phyloP scores from a whole-genome alignment of 2,888 invertebrate genomes.

The Altica lythri region DNA sequence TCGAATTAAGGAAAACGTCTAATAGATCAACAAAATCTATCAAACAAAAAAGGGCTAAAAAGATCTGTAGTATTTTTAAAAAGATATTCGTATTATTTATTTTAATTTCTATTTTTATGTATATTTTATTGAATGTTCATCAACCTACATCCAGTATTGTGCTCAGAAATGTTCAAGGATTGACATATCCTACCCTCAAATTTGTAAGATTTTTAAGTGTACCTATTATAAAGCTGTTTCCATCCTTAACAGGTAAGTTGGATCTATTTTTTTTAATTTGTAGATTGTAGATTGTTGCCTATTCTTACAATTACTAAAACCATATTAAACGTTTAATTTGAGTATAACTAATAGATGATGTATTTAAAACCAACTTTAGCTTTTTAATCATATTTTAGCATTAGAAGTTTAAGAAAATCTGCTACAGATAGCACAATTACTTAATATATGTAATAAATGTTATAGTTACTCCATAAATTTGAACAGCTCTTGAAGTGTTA shows the following conservation, averaged over 20 bases:
- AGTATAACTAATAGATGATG: too few relatives aligned
- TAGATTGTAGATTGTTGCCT: too few relatives aligned
- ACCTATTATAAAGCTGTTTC: conserved; percentile 76
- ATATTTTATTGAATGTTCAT: conserved; percentile 61
- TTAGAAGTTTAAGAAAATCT: too few relatives aligned
- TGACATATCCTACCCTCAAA: conserved; percentile 80
- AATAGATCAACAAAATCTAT: conserved; percentile 35
- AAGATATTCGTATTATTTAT: conserved; percentile 40
- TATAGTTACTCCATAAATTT: too few relatives aligned
- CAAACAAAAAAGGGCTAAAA: conserved; percentile 38
- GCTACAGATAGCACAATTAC: too few relatives aligned
- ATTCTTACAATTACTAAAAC: too few relatives aligned
- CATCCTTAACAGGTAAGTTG: conserved; percentile 69
- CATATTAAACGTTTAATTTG: too few relatives aligned
- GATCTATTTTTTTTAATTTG: too few relatives aligned
- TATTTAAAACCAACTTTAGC: too few relatives aligned
- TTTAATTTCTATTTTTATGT: conserved; percentile 53
- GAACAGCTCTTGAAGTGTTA: too few relatives aligned
- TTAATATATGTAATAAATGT: too few relatives aligned
- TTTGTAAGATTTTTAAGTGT: conserved; percentile 73
- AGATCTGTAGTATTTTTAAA: conserved; percentile 27
- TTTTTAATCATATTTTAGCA: too few relatives aligned
- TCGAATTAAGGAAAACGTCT: conserved; percentile 52
- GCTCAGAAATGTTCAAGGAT: conserved; percentile 75
- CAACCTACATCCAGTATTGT: conserved; percentile 69